Base-by-base conservation (phyloP, 2,888 invertebrate genomes). In the Panzeria rudis region DNA sequence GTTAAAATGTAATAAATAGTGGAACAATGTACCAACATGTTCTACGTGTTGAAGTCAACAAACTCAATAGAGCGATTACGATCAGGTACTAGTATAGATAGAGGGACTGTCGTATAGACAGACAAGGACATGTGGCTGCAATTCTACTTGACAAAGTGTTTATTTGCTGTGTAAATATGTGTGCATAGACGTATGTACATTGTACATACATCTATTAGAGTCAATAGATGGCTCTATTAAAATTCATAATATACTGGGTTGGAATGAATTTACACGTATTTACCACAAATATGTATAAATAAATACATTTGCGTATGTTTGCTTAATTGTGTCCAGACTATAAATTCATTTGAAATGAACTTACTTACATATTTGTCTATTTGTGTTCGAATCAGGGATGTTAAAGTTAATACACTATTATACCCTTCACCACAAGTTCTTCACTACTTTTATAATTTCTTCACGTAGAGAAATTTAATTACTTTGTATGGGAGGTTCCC, bases 11-110 rank as follows among this genome's bases (percentile, higher is more conserved):
- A 56, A 68, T 56, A 66, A 68, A 68, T 59, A 47, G 32, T 66
- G 29, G 13, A 52, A 44, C 15, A 76, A 32, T 64, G 25, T 29
- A 59, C 59, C 5, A 15, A 54, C 29, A 44, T 71, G 29, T 44
- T 56, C 13, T 50, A 76, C 64, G 41, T 76, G 64, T 66, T 76
- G 56, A 76, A 76, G 38, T 54, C 44, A 56, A 66, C 32, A 76
- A 66, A 56, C 44, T 66, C 35, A 56, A 76, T 76, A 47, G 32
- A 20, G 23, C 44, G 17, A 52, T 41, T 32, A 23, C 47, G 23
- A 73, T 61, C 59, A 47, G 61, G 59, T 50, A 73, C 23, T 1
- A 17, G 11, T 64, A 29, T 11, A 44, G 25, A 17, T 9, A 56
- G 29, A 44, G 29, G 13, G 9, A 29, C 15, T 56, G 25, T 17